Conservation (phyloP, 2,888 invertebrate genomes). For the Aphidoletes aphidimyza region DNA sequence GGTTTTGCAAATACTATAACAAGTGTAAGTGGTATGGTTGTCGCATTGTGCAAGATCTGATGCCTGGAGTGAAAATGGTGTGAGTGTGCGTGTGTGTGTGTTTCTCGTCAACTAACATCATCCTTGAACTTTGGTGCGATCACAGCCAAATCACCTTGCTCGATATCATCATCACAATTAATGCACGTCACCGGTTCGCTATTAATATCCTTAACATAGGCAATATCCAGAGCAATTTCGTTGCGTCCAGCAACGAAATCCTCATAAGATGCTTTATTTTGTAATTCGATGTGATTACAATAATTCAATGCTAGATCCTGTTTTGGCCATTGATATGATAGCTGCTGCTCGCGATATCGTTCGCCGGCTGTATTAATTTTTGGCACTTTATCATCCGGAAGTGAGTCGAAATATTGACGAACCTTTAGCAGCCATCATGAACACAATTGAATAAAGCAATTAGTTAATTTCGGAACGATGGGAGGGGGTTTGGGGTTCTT, state of each 20-base stretch:
- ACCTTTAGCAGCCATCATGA: constrained; percentile 71
- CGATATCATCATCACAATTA: constrained; percentile 82
- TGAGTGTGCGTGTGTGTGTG: no score
- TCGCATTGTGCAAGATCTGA: no score
- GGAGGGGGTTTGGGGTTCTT: background rate
- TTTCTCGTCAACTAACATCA: constrained; percentile 69
- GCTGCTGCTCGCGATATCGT: constrained; percentile 80
- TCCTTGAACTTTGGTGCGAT: constrained; percentile 85
- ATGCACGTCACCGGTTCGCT: constrained; percentile 73
- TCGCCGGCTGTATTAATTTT: constrained; percentile 81
- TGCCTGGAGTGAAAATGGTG: no score
- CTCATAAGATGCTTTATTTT: constrained; percentile 84
- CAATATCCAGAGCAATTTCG: constrained; percentile 95
- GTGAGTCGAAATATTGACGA: constrained; percentile 90
- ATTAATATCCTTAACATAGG: constrained; percentile 65
- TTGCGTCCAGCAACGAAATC: constrained; percentile 95
- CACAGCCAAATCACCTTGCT: constrained; percentile 84
- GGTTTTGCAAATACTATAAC: no score
- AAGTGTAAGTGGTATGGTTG: no score
- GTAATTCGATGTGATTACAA: constrained; percentile 85
- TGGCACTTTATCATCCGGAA: constrained; percentile 84
- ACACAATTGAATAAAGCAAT: constrained; percentile 54
- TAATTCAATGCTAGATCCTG: constrained; percentile 92
- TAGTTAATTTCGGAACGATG: no score
- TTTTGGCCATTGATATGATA: constrained; percentile 90